Evolutionary conservation across 2,797 vertebrate genomes (phyloP), one percentile per base, ranked within the genome.

Genomic region (Capromys pilorides): DNA sequence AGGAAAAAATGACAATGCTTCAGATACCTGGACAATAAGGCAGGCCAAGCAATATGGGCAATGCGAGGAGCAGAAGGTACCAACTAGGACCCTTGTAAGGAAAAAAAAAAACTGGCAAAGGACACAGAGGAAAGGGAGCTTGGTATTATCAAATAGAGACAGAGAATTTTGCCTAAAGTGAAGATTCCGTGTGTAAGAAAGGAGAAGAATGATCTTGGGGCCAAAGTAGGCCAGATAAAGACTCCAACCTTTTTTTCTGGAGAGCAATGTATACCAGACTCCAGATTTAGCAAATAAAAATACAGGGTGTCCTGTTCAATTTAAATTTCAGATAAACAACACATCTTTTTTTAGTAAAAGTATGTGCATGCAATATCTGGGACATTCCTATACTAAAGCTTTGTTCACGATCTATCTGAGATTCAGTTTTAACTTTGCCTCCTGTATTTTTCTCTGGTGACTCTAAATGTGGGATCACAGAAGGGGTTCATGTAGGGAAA

Each of bases 211-310:
- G 59, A 59, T 2, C 31, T 69, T n/a, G 33, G 73, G 6, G 9
- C 45, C n/a, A 10, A 18, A 39, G 33, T 5, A 24, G 59, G 39
- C 26, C 54, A 59, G 10, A 51, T 80, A 21, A 59, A 94, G 78
- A 49, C 80, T 26, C 61, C 16, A 2, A 62, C 51, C 49, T 75
- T 92, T 84, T 51, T 51, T 71, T 54, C 69, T 93, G 62, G n/a
- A 92, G 75, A 57, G 57, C 16, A 12, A 45, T 64, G 45, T 71
- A 45, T 33, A 13, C 6, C 79, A 26, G 75, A 28, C 5, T 64
- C 85, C 21, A 79, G 45, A 81, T 51, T 91, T 83, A 88, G 59
- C 87, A 86, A 94, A 83, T 66, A 51, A 73, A 91, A 86, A 91
- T 64, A 80, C 33, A 93, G 90, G 84, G 87, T 93, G 54, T 51